Conservation (phyloP, 2,888 invertebrate genomes). For the Phalangium opilio region DNA sequence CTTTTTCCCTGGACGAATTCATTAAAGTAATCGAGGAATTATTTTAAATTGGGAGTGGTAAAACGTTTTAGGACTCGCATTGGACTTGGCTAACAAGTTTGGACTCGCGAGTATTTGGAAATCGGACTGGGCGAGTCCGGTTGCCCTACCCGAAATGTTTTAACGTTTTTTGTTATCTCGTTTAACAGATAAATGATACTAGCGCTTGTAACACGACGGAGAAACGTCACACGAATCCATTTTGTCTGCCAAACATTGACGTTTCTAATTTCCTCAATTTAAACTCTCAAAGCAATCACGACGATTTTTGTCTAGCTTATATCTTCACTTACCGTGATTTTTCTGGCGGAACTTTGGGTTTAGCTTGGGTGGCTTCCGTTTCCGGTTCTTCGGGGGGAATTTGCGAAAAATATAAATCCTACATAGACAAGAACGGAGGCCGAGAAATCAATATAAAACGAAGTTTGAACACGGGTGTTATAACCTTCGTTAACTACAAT, state of each 20-base stretch:
- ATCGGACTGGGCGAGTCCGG: too few species aligned
- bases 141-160: too few species aligned
- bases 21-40: too few species aligned
- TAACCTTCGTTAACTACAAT: slow-evolving; percentile 97
- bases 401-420: slow-evolving; percentile 93
- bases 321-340: slow-evolving; percentile 97
- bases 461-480: slow-evolving; percentile 94
- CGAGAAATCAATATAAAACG: slow-evolving; percentile 86
- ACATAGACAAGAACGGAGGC: slow-evolving; percentile 87
- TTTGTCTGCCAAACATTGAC: slow-evolving; percentile 93
- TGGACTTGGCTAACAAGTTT: too few species aligned
- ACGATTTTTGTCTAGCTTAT: slow-evolving; percentile 97
- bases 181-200: slow-evolving; percentile 75
- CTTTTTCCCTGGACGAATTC: too few species aligned
- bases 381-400: slow-evolving; percentile 86
- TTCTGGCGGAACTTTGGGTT: slow-evolving; percentile 89
- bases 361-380: slow-evolving; percentile 98
- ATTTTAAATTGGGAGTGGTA: too few species aligned
- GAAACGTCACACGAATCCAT: slow-evolving; percentile 45
- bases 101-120: too few species aligned
- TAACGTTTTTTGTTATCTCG: too few species aligned
- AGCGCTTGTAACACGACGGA: slow-evolving; percentile 49
- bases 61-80: too few species aligned
- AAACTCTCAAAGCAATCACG: slow-evolving; percentile 91
- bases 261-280: slow-evolving; percentile 97